A percentile compares a stretch with the other conserved stretches of the same genome.
Conservation (phyloP, 2,888 invertebrate genomes). For the Stenolophus ochropezus region DNA sequence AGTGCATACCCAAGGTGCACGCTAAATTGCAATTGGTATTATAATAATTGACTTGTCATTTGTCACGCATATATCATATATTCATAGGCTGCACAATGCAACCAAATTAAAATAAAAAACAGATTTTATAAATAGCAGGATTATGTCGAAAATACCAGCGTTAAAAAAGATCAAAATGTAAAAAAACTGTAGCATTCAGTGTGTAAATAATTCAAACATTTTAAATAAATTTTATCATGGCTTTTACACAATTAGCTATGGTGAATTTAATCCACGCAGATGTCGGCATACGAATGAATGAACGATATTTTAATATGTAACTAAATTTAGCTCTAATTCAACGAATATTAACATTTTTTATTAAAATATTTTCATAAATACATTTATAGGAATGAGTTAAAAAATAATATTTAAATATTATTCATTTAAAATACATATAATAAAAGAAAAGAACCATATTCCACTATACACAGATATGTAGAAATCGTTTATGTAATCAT, state of each 20-base stretch:
- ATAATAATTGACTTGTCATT: slow-evolving; percentile 37
- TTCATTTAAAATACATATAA: no score
- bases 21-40: slow-evolving; percentile 35
- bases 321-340: neutral
- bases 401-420: no score
- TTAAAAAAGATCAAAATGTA: neutral
- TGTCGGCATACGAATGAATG: neutral
- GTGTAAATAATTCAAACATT: neutral
- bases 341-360: neutral
- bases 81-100: no score
- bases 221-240: neutral
- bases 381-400: neutral
- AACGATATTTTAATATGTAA: neutral
- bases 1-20: neutral
- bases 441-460: no score
- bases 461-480: no score
- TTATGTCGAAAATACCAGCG: neutral
- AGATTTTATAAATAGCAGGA: neutral
- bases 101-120: neutral
- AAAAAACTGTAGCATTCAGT: neutral
- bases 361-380: no score
- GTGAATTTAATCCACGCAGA: neutral
- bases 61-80: slow-evolving; percentile 25
- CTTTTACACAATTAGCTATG: neutral
- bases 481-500: no score